phyloP scores from a whole-genome alignment of 2,888 invertebrate genomes.

The Eupsilia transversa region DNA sequence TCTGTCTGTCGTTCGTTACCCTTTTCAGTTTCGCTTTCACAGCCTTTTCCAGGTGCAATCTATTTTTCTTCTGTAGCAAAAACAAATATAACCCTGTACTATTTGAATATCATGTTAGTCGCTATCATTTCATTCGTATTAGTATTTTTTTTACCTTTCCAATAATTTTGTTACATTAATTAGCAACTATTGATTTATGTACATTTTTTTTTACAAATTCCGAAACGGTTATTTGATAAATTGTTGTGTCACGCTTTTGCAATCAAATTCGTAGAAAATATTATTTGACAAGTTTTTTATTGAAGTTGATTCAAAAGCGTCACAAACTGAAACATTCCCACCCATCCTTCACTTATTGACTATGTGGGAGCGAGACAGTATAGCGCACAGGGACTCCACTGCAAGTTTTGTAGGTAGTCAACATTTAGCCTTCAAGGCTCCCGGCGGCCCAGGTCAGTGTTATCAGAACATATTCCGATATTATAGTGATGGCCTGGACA shows the following conservation, averaged over 20 bases:
- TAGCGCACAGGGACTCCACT: neutral
- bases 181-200: slow-evolving; percentile 35
- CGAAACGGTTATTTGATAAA: neutral
- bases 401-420: slow-evolving; percentile 17
- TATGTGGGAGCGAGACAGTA: slow-evolving; percentile 1
- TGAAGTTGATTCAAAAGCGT: slow-evolving; percentile 22
- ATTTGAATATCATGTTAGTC: slow-evolving; percentile 72
- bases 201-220: slow-evolving; percentile 42
- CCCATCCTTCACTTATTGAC: neutral
- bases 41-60: slow-evolving; percentile 90
- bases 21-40: slow-evolving; percentile 89
- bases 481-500: neutral
- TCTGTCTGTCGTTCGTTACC: slow-evolving; percentile 83
- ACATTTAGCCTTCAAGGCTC: neutral
- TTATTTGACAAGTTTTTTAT: neutral
- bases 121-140: slow-evolving; percentile 49
- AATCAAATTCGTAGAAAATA: neutral
- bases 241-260: neutral
- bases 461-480: neutral
- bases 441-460: neutral
- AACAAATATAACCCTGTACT: slow-evolving; percentile 82
- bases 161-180: slow-evolving; percentile 13
- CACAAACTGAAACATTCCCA: neutral
- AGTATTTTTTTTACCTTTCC: slow-evolving; percentile 26
- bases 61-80: slow-evolving; percentile 91